Evolutionary conservation across 2,113 vertebrate species (phyloP).

Genomic region (Chloroceryle aenea): DNA sequence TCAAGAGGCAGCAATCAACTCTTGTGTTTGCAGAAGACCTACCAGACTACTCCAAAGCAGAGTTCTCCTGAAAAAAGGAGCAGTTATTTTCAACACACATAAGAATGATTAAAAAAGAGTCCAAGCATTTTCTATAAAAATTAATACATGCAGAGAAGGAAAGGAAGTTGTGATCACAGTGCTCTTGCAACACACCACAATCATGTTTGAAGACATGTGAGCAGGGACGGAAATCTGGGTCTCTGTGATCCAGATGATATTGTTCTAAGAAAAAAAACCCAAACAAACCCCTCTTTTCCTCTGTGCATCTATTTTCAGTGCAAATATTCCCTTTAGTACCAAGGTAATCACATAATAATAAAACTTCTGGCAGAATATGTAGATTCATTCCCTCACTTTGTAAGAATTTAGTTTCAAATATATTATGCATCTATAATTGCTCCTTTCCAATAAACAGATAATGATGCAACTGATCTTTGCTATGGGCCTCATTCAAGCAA

Average conservation of each 20-base stretch:
- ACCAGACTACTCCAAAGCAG: not conserved
- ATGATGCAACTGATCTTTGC: not conserved
- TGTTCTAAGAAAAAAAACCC: not conserved
- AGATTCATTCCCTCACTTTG: not conserved
- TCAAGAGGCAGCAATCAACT: not conserved
- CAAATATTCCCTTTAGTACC: not conserved
- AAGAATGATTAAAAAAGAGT: not conserved
- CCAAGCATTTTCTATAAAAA: not conserved
- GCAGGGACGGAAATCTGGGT: not conserved
- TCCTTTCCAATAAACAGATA: not conserved
- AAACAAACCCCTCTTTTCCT: not conserved
- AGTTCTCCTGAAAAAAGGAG: not conserved
- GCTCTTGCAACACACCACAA: not conserved
- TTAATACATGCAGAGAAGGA: not conserved
- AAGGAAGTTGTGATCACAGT: not conserved
- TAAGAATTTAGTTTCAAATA: not conserved
- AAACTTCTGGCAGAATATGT: not conserved
- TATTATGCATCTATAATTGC: not conserved
- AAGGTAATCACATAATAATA: not conserved
- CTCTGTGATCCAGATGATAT: not conserved
- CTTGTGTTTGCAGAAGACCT: not conserved
- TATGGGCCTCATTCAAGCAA: not conserved
- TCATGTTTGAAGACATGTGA: not conserved
- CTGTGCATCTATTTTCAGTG: not conserved
- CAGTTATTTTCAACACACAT: rapidly evolving